phyloP scores from a whole-genome alignment of 2,888 invertebrate genomes.

The Hypomecis atomaria region DNA sequence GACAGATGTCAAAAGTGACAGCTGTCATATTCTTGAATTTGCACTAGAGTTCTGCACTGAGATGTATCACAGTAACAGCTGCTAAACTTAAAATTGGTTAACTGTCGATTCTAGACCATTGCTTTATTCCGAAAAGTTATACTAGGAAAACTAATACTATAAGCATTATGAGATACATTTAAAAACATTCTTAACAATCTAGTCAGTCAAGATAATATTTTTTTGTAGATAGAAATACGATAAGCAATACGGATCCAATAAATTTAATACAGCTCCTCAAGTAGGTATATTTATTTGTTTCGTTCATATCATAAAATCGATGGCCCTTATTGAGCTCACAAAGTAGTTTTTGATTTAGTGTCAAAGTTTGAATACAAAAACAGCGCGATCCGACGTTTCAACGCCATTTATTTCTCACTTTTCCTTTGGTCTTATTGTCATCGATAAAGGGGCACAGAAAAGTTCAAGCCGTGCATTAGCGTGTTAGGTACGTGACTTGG shows the following conservation, averaged over 20 bases:
- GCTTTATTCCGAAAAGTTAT: too few relatives aligned
- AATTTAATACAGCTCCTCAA: neutral
- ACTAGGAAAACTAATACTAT: too few relatives aligned
- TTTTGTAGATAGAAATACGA: too few relatives aligned
- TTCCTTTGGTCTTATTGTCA: conserved; percentile 58
- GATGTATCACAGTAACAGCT: too few relatives aligned
- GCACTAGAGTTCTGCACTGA: too few relatives aligned
- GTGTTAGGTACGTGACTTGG: conserved; percentile 64
- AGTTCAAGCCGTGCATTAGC: conserved; percentile 63
- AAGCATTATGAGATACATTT: too few relatives aligned
- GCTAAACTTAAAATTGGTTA: too few relatives aligned
- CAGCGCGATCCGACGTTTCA: conserved; percentile 59
- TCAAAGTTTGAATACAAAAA: conserved; percentile 68
- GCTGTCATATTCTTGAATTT: too few relatives aligned
- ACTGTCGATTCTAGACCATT: too few relatives aligned
- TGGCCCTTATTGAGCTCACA: conserved; percentile 35
- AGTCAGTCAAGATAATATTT: too few relatives aligned
- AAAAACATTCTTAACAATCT: too few relatives aligned
- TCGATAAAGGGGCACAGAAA: conserved; percentile 59
- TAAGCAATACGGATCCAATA: neutral
- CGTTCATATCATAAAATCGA: conserved; percentile 24
- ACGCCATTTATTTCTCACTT: conserved; percentile 68
- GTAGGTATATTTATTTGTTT: conserved; percentile 19
- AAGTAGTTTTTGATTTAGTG: conserved; percentile 69
- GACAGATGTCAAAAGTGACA: too few relatives aligned